Conservation (phyloP, 53 echinoderm and acorn worm genomes). For the Holothuria leucospilota region DNA sequence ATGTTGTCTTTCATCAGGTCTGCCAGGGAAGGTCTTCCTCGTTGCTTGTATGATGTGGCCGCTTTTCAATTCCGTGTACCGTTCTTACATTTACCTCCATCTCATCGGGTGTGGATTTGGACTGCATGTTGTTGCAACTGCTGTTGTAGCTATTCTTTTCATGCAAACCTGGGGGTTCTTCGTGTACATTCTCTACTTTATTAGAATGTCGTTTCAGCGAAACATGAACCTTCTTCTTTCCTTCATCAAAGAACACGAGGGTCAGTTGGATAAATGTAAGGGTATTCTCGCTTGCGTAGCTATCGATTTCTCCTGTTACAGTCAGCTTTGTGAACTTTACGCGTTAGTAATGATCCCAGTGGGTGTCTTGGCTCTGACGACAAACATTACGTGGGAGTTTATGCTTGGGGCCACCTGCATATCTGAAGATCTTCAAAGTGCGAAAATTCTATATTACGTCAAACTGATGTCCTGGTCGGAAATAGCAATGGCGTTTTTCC, state of each 20-base stretch:
- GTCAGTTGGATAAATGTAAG: neutral
- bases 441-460: too few species aligned
- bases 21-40: neutral
- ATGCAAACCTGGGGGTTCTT: constrained; percentile 16
- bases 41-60: neutral
- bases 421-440: neutral
- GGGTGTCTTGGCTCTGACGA: neutral
- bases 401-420: neutral
- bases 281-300: neutral
- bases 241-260: neutral
- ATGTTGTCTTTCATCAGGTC: neutral
- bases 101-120: neutral
- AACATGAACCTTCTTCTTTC: neutral
- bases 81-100: neutral
- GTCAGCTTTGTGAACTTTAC: neutral
- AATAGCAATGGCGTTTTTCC: too few species aligned
- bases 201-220: constrained; percentile 15
- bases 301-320: neutral
- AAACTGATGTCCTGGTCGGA: too few species aligned
- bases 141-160: neutral
- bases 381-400: neutral
- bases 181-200: neutral
- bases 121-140: neutral
- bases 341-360: neutral
- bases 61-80: neutral